A percentile compares a stretch with the other conserved stretches of the same genome.
These are phyloP conservation scores for Dorcus hopei DNA, from an alignment of 2,888 invertebrate species.

Conservation along the genomic window DNA sequence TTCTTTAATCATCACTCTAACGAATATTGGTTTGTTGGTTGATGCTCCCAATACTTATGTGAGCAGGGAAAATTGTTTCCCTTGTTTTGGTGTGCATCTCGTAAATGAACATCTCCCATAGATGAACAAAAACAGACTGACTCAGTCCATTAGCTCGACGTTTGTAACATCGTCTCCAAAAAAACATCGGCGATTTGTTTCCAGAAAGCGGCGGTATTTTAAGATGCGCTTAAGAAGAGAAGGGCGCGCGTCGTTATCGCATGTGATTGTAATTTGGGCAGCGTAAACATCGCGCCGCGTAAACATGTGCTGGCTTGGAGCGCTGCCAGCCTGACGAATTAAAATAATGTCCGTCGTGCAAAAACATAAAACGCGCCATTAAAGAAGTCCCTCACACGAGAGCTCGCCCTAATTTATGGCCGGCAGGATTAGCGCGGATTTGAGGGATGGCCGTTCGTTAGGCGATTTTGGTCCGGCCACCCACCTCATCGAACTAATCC, in stretches of 20 bases:
- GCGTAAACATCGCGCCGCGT: conserved; percentile 27
- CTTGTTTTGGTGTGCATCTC: too few relatives aligned
- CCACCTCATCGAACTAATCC: conserved; percentile 1
- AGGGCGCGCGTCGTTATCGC: conserved; percentile 23
- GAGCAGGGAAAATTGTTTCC: too few relatives aligned
- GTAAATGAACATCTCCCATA: too few relatives aligned
- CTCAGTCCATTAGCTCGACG: too few relatives aligned
- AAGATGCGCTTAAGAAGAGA: conserved; percentile 10
- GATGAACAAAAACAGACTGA: too few relatives aligned
- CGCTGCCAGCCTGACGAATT: conserved; percentile 46
- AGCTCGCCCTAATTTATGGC: conserved; percentile 47
- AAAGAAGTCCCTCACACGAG: conserved; percentile 49
- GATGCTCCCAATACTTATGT: too few relatives aligned
- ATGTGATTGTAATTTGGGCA: conserved; percentile 33
- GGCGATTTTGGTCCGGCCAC: conserved; percentile 7
- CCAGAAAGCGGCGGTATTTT: conserved; percentile 3
- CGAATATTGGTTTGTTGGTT: too few relatives aligned
- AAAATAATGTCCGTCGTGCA: conserved; percentile 52
- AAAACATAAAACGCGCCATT: conserved; percentile 52
- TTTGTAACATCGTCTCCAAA: too few relatives aligned
- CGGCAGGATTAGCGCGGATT: conserved; percentile 20
- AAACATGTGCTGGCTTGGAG: conserved; percentile 44
- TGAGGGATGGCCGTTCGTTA: conserved; percentile 8
- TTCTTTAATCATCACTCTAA: too few relatives aligned
- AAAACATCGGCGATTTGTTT: too few relatives aligned